Conservation (phyloP, 2,888 invertebrate species). For the Chymomyza amoena region DNA sequence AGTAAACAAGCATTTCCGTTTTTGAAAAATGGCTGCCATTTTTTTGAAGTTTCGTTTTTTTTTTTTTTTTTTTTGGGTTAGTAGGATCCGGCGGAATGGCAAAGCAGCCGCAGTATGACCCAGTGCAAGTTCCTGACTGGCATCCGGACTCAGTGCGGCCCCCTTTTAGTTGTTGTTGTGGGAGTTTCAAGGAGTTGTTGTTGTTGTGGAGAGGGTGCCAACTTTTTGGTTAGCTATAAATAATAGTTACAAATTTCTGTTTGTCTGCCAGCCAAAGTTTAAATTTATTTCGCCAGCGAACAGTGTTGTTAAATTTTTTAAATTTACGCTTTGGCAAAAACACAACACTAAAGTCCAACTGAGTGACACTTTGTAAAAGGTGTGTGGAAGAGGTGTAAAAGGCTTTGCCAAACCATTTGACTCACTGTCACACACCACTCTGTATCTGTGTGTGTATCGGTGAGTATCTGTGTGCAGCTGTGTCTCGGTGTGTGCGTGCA, state of each 20-base stretch:
- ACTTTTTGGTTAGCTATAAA: slow-evolving; percentile 36
- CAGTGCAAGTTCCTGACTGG: slow-evolving; percentile 35
- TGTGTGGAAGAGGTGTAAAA: too few relatives aligned
- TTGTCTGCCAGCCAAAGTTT: not conserved
- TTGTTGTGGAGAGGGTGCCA: slow-evolving; percentile 14
- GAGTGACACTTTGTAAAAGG: not conserved
- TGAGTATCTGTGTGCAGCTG: not conserved
- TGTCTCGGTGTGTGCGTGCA: not conserved
- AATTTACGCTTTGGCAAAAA: too few relatives aligned
- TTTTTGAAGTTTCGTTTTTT: slow-evolving; percentile 6
- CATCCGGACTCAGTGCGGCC: slow-evolving; percentile 19
- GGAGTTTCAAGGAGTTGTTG: too few relatives aligned
- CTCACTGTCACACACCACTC: not conserved
- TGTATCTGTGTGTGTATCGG: too few relatives aligned
- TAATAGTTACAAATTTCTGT: slow-evolving; percentile 32
- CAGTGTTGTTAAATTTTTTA: too few relatives aligned
- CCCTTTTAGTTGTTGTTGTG: slow-evolving; percentile 18
- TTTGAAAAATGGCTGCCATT: slow-evolving; percentile 60
- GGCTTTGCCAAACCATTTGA: not conserved
- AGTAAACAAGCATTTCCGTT: slow-evolving; percentile 60
- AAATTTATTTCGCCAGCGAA: not conserved
- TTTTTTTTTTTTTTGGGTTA: slow-evolving; percentile 11
- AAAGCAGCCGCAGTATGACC: slow-evolving; percentile 15
- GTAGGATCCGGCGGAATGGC: slow-evolving; percentile 14
- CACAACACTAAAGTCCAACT: not conserved